These are phyloP conservation scores for Sparidentex hasta DNA, from an alignment of 2,797 vertebrate genomes.

Conservation along the genomic window DNA sequence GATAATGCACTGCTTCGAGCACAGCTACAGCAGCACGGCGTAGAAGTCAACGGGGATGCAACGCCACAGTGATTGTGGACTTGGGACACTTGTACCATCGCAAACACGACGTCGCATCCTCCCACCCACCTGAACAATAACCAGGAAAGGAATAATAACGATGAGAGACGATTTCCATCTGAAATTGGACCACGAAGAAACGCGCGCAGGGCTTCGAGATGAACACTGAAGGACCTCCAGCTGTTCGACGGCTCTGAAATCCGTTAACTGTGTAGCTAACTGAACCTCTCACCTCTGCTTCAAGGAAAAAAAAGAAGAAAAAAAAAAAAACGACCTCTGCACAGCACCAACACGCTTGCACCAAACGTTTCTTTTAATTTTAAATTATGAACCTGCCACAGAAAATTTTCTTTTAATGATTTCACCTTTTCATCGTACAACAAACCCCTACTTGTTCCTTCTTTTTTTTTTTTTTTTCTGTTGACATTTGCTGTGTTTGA, in stretches of 20 bases:
- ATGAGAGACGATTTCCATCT: conserved; percentile 38
- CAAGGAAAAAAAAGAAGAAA: conserved; percentile 8
- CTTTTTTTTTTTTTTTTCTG: conserved; percentile 29
- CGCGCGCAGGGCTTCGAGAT: conserved; percentile 30
- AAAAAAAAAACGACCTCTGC: conserved; percentile 45
- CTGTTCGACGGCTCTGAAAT: conserved; percentile 33
- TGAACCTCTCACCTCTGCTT: conserved; percentile 52
- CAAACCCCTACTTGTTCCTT: conserved; percentile 28
- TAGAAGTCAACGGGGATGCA: conserved; percentile 90
- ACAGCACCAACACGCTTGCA: conserved; percentile 53
- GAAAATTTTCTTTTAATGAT: conserved; percentile 44
- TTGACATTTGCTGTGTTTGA: conserved; percentile 61
- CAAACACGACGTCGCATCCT: conserved; percentile 38
- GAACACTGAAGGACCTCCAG: conserved; percentile 52
- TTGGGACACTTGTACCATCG: conserved; percentile 31
- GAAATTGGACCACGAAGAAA: conserved; percentile 44
- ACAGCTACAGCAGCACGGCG: conserved; percentile 93
- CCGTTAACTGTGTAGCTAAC: conserved; percentile 48
- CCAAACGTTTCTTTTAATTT: conserved; percentile 62
- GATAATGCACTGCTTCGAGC: conserved; percentile 93
- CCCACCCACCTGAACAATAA: conserved; percentile 53
- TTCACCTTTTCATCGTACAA: conserved; percentile 48
- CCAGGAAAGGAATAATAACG: conserved; percentile 31
- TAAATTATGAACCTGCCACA: conserved; percentile 69
- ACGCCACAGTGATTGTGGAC: conserved; percentile 86